These are phyloP conservation scores for Clarias gariepinus DNA, from an alignment of 2,113 vertebrate species.

Conservation along the genomic window DNA sequence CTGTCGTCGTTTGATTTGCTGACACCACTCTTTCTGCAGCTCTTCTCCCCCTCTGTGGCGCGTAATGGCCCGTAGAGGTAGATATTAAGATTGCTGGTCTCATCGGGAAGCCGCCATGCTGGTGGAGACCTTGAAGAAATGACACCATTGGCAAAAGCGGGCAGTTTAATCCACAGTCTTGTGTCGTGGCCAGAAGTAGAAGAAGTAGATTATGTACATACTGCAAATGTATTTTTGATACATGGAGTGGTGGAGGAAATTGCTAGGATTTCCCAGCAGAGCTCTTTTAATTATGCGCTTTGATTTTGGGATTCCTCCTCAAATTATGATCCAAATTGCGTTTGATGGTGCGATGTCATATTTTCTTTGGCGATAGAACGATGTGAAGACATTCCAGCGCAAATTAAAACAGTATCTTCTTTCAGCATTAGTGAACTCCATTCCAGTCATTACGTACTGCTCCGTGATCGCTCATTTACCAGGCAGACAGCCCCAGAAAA, in stretches of 20 bases:
- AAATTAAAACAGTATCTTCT: slow-evolving; percentile 14
- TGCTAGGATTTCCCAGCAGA: not conserved
- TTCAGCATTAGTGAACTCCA: slow-evolving; percentile 22
- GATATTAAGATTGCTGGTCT: slow-evolving; percentile 35
- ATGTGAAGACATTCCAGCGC: not conserved
- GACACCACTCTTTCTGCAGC: slow-evolving; percentile 68
- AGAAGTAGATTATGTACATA: not conserved
- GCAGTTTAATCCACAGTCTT: slow-evolving; percentile 1
- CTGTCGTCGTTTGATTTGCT: slow-evolving; percentile 57
- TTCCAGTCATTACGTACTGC: slow-evolving; percentile 18
- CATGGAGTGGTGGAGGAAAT: not conserved
- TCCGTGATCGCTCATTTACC: slow-evolving; percentile 22
- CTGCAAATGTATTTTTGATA: not conserved
- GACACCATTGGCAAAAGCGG: slow-evolving; percentile 25
- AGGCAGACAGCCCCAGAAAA: slow-evolving; percentile 17
- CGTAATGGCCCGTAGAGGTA: slow-evolving; percentile 40
- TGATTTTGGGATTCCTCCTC: not conserved
- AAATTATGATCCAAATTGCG: not conserved
- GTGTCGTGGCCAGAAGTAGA: not conserved
- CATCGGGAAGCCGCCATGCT: slow-evolving; percentile 36
- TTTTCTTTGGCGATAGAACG: slow-evolving; percentile 10
- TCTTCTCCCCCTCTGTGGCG: slow-evolving; percentile 12
- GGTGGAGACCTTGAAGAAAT: slow-evolving; percentile 48
- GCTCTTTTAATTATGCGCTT: slow-evolving; percentile 2
- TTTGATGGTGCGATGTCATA: not conserved